Evolutionary conservation across 2,113 vertebrate species (phyloP).

Genomic region (Passer domesticus): DNA sequence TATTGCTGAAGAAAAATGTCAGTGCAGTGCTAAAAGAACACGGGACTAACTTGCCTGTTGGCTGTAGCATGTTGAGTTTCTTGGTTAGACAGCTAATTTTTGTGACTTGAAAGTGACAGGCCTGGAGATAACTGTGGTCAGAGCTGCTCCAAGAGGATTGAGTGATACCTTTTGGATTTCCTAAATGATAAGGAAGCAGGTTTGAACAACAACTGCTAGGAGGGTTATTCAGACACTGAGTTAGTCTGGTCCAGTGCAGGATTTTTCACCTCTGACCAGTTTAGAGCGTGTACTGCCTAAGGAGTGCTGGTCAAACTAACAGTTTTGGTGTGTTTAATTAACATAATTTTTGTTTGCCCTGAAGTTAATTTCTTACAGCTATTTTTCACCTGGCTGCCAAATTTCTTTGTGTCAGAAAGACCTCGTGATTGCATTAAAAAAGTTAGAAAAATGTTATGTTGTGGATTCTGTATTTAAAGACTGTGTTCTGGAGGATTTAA

Average conservation of each 20-base stretch:
- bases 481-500: not conserved
- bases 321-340: not conserved
- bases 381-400: not conserved
- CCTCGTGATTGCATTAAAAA: not conserved
- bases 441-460: not conserved
- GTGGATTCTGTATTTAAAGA: not conserved
- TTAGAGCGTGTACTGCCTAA: not conserved
- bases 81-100: not conserved
- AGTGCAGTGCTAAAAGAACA: not conserved
- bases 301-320: not conserved
- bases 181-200: not conserved
- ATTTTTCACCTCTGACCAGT: not conserved
- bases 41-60: not conserved
- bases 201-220: not conserved
- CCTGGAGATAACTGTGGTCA: not conserved
- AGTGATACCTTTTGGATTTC: not conserved
- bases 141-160: not conserved
- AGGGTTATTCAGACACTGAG: not conserved
- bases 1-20: not conserved
- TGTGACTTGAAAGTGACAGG: not conserved
- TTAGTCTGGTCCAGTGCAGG: not conserved
- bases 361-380: not conserved
- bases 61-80: not conserved
- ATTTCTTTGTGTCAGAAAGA: not conserved
- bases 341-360: not conserved